A percentile compares a stretch with the other conserved stretches of the same genome.
phyloP scores from a whole-genome alignment of 2,797 vertebrate species.

The Cercopithecus neglectus region DNA sequence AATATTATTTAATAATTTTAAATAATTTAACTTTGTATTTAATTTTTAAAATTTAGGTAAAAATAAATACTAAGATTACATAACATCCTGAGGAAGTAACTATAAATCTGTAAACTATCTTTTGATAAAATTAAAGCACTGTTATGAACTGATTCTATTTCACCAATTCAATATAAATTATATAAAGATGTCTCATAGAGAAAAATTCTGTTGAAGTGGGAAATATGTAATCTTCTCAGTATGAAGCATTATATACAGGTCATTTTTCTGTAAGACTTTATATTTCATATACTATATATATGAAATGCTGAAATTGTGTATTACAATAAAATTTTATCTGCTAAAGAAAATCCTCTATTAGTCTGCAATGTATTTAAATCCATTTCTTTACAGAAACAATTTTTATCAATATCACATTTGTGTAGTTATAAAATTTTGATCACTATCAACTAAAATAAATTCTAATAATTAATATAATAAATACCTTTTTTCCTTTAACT shows the following conservation, averaged over 20 bases:
- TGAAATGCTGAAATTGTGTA: background rate
- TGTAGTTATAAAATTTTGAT: constrained; percentile 29
- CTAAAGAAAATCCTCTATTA: background rate
- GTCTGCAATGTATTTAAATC: constrained; percentile 11
- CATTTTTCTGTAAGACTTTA: background rate
- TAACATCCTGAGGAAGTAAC: background rate
- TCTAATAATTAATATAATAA: constrained; percentile 50
- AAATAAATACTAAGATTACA: background rate
- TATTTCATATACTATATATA: background rate
- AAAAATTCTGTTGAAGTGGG: background rate
- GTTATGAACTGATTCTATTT: background rate
- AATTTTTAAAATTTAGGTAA: constrained; percentile 45
- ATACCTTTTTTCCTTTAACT: constrained; percentile 58
- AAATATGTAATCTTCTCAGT: background rate
- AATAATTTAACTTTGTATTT: background rate
- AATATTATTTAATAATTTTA: background rate
- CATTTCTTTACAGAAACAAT: background rate
- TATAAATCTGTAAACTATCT: constrained; percentile 25
- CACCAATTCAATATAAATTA: constrained; percentile 10
- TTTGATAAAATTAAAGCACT: constrained; percentile 25
- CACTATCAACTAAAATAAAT: constrained; percentile 19
- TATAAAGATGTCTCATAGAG: background rate
- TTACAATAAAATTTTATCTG: constrained; percentile 20
- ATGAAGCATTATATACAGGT: background rate
- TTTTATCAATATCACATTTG: background rate